Base-by-base conservation (phyloP, 2,113 vertebrate species). In the Deroptyus accipitrinus region DNA sequence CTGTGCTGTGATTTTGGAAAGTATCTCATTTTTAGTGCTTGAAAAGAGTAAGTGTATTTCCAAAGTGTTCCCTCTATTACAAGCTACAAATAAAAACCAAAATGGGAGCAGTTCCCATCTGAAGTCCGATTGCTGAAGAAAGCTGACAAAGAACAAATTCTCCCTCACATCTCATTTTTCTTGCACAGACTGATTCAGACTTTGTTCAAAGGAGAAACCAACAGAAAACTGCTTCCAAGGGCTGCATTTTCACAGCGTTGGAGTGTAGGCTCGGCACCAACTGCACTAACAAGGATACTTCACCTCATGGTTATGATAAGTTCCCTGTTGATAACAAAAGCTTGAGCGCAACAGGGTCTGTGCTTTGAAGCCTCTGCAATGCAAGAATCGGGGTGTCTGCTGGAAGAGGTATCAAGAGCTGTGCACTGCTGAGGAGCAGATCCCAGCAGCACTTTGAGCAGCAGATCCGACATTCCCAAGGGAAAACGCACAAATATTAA, bases 281-380 rank as follows among this genome's bases (percentile, higher is more conserved):
- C 48, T n/a, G 49, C 41, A 22, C 23, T 0, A 39, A 4, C 55
- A 15, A 42, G 22, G 61, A 13, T 7, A 1, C 23, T 19, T 35
- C 1, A 1, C 15, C 27, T 33, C 22, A 1, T 1, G 13, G 13
- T 13, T 27, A 10, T 11, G 39, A 57, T 44, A 9, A 1, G 5
- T n/a, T 8, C 70, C 55, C 52, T 5, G 20, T 4, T 5, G 10
- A 20, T 1, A 22, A 18, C 0, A 3, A 39, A 64, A 27, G 30
- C 5, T 11, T 17, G 49, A 70, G 57, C 51, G 20, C 20, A 16
- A 16, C 37, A 41, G 33, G 6, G 7, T 14, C 27, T n/a, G 46
- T 44, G 19, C 42, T 31, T 44, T 0, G 7, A 24, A 22, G 46
- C 20, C n/a, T 41, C 59, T 19, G 7, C 46, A 52, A 54, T 10